phyloP scores from a whole-genome alignment of 2,113 vertebrate species.

The Pelobates fuscus region DNA sequence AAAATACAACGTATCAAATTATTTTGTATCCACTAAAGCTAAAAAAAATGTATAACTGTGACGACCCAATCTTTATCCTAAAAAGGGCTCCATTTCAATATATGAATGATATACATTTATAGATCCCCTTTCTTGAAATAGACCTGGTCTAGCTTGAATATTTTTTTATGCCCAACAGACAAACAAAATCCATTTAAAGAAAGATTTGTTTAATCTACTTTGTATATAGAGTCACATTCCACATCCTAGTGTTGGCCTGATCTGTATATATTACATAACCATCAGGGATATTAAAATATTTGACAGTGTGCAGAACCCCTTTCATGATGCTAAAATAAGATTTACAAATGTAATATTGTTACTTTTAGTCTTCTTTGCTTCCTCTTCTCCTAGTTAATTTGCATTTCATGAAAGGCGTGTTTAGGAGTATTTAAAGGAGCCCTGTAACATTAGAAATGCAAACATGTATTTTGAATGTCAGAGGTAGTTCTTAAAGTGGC shows the following conservation, averaged over 20 bases:
- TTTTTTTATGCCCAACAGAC: background rate
- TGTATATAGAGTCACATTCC: conserved; percentile 40
- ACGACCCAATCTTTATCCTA: no score
- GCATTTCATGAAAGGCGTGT: background rate
- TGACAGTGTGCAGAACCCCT: conserved; percentile 13
- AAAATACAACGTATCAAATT: no score
- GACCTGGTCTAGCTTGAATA: background rate
- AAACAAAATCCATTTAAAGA: background rate
- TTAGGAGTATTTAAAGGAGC: no score
- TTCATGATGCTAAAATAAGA: conserved; percentile 3
- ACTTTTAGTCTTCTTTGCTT: background rate
- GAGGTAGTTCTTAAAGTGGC: background rate
- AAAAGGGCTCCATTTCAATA: no score
- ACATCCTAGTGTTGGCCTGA: background rate
- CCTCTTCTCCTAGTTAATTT: background rate
- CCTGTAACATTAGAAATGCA: no score
- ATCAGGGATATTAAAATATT: conserved; percentile 11
- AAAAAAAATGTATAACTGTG: no score
- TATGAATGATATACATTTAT: background rate
- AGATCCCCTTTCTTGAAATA: background rate
- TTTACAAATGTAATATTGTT: conserved; percentile 3
- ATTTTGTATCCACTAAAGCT: no score
- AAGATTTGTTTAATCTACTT: conserved; percentile 8
- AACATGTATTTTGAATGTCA: background rate
- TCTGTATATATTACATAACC: background rate